Base-by-base conservation (phyloP, 1,140 invertebrate genomes). In the Cydia amplana region DNA sequence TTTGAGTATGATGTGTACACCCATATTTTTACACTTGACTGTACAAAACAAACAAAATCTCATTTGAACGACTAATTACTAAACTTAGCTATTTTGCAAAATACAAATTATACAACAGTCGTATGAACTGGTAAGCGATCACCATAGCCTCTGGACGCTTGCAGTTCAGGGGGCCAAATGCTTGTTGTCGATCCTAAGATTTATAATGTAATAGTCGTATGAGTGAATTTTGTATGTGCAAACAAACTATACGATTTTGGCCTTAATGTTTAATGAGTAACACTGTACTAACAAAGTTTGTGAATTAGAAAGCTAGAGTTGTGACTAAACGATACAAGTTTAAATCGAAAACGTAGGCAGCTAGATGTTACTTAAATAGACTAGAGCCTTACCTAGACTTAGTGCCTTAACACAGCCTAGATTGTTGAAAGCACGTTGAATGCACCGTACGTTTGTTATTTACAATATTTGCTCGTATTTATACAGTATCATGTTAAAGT, bases 361-460 rank as follows among this genome's bases (percentile, higher is more conserved):
- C 77, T 78, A 78, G 72, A 74, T 20, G n/a, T 75, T 74, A 72
- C 36, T n/a, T 36, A 55, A 25, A 40, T 60, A 75, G 36, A 46
- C n/a, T 70, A 70, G 46, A 73, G 73, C 78, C 74, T 79, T 76
- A 70, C 32, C 64, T 73, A 89, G 83, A 84, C 81, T 85, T 86
- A 87, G 86, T 89, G 85, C 86, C 86, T 88, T 88, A 87, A 80
- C 77, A 80, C 79, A 80, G 82, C 80, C 80, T 78, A 75, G 55
- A 75, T 73, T 51, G 49, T 75, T 72, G 60, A 72, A 60, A 14
- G 32, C 60, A 74, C 60, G 18, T 60, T 64, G 55, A 60, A 60
- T 85, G 81, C 83, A 85, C 83, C 75, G 79, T 75, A 74, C 77
- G 77, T 74, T 82, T 84, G 78, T 81, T 84, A 79, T 81, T 60